Evolutionary conservation across 2,888 invertebrate species (phyloP), one percentile per base, ranked within the genome.

Genomic region (Caenorhabditis wallacei): DNA sequence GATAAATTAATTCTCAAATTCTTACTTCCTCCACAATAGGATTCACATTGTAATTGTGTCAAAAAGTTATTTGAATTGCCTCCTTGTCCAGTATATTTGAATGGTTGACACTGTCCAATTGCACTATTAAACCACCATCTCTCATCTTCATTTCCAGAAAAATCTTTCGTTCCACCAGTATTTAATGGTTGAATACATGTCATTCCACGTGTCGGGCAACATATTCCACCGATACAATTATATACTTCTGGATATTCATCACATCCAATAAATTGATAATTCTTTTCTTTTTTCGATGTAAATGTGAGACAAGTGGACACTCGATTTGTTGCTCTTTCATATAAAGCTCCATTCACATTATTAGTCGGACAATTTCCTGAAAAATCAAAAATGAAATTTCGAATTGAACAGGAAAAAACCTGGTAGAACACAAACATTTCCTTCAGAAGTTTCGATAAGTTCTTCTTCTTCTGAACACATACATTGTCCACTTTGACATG

Each of bases 1-100:
- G 11, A 2, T 48, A 18, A 5, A 48, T 1, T 18, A 8, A 30
- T 5, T 48, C 18, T 18, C 4, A 18, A 18, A 18, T 5, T 54
- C 63, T 64, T 20, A 74, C 64, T 57, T 24, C 71, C 79, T 26
- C 71, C 57, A 83, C 90, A 90, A 74, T 88, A 89, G 11, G 85
- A 82, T 64, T 87, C 85, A 68, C 90, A 90, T 48, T 90, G 89
- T 5, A 59, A 46, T 35, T 74, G 61, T 0, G 87, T 88, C 24
- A 84, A 30, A 69, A 90, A 90, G 72, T 90, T 87, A 64, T 90
- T 90, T 43, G 89, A 85, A 74, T 90, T 90, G 1, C 90, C 90
- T 24, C 88, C 87, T 40, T 64, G 37, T 46, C 90, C 90, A 7
- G 79, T 51, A 68, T 83, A 90, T 18, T 86, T 80, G 75, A 90